Evolutionary conservation across 2,113 vertebrate species (phyloP).

Genomic region (Pedetes capensis): DNA sequence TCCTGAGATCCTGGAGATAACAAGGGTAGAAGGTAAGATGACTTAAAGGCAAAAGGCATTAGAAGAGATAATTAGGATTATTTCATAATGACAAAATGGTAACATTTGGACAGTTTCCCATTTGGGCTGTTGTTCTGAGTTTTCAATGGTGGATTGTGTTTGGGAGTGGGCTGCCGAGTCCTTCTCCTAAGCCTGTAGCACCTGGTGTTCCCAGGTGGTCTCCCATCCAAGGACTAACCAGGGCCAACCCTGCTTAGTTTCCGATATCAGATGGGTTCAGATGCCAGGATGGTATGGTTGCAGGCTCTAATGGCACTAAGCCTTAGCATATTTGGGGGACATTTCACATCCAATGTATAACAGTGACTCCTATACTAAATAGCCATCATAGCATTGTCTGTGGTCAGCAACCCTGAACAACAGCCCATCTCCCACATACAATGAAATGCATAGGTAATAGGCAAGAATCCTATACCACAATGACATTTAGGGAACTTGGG

Average conservation of each 20-base stretch:
- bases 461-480: background rate
- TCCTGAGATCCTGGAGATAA: background rate
- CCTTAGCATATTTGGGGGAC: background rate
- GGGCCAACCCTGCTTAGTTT: too few relatives aligned
- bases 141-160: too few relatives aligned
- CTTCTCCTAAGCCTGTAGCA: too few relatives aligned
- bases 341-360: background rate
- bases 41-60: background rate
- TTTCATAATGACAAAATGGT: background rate
- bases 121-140: fast-evolving
- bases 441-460: background rate
- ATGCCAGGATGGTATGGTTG: too few relatives aligned
- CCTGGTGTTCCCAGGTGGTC: too few relatives aligned
- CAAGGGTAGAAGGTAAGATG: background rate
- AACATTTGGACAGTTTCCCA: background rate
- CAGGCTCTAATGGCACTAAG: too few relatives aligned
- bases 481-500: background rate
- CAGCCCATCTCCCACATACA: background rate
- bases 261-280: too few relatives aligned
- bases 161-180: too few relatives aligned
- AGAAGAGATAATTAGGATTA: background rate
- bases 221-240: too few relatives aligned
- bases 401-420: background rate
- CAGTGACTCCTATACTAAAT: background rate
- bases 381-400: background rate